Conservation (phyloP, 2,113 vertebrate species). For the Pelecanoides urinatrix region DNA sequence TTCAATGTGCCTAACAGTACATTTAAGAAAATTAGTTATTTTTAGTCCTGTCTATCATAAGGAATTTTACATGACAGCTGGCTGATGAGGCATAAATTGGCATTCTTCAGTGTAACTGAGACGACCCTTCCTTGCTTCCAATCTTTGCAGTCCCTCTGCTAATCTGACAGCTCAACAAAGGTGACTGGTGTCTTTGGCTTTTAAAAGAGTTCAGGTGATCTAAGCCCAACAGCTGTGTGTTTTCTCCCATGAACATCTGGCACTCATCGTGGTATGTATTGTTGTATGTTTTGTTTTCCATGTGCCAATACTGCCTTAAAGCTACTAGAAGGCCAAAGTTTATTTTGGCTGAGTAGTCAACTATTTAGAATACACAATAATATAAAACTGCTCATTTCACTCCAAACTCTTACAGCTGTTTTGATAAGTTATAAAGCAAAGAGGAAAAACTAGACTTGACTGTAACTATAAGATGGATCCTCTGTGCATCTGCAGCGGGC, state of each 20-base stretch:
- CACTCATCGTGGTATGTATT: slow-evolving; percentile 49
- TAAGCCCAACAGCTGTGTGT: slow-evolving; percentile 54
- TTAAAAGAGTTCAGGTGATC: slow-evolving; percentile 58
- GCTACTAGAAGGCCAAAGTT: slow-evolving; percentile 40
- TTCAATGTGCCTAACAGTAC: background rate
- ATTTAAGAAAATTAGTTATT: slow-evolving; percentile 26
- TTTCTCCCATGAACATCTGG: slow-evolving; percentile 54
- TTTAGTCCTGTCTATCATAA: slow-evolving; percentile 45
- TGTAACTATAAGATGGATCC: background rate
- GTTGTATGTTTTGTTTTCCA: slow-evolving; percentile 47
- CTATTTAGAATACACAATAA: slow-evolving; percentile 44
- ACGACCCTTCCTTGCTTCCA: slow-evolving; percentile 30
- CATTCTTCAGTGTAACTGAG: slow-evolving; percentile 69
- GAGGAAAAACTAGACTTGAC: background rate
- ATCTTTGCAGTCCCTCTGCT: slow-evolving; percentile 30
- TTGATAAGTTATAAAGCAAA: background rate
- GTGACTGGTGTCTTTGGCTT: slow-evolving; percentile 31
- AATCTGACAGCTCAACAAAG: slow-evolving; percentile 70
- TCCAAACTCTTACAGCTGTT: slow-evolving; percentile 21
- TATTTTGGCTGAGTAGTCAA: slow-evolving; percentile 39
- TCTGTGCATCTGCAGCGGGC: background rate
- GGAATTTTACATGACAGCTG: slow-evolving; percentile 53
- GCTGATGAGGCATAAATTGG: slow-evolving; percentile 52
- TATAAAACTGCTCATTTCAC: background rate
- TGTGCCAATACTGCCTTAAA: slow-evolving; percentile 41